Conservation (phyloP, 2,113 vertebrate species). For the Aptenodytes patagonicus region DNA sequence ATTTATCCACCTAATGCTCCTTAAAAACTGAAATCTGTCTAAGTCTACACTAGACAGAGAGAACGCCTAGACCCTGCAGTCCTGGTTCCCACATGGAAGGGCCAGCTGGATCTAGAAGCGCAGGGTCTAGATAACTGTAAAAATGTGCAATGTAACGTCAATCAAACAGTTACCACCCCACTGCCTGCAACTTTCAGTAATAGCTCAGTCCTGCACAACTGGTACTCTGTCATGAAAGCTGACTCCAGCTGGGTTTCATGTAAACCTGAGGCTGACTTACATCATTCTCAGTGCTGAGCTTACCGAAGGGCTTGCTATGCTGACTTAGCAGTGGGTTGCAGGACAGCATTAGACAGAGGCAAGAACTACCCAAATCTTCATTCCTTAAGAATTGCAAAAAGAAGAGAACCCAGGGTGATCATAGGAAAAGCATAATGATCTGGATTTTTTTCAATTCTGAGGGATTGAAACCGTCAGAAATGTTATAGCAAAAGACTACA, state of each 20-base stretch:
- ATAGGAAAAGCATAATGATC: not conserved
- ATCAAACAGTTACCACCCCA: not conserved
- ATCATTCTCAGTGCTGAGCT: not conserved
- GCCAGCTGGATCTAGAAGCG: not conserved
- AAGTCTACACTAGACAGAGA: not conserved
- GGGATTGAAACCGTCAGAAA: not conserved
- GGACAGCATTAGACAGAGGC: not conserved
- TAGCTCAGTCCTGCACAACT: not conserved
- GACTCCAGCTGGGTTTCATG: not conserved
- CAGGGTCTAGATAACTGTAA: not conserved
- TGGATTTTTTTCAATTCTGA: not conserved
- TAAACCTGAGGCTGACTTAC: not conserved
- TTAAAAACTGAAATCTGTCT: not conserved
- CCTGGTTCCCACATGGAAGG: not conserved
- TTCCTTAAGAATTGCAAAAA: not conserved
- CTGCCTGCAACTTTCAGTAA: not conserved
- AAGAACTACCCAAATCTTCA: not conserved
- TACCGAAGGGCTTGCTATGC: not conserved
- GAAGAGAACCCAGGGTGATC: not conserved
- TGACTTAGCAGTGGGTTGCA: not conserved
- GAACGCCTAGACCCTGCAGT: not conserved
- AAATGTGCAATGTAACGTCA: not conserved
- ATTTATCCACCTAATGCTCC: not conserved
- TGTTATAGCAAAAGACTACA: not conserved
- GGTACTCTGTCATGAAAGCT: not conserved